A percentile compares a stretch with the other conserved stretches of the same genome.
phyloP scores from a whole-genome alignment of 2,888 invertebrate species.

The Prosopocoilus inquinatus region DNA sequence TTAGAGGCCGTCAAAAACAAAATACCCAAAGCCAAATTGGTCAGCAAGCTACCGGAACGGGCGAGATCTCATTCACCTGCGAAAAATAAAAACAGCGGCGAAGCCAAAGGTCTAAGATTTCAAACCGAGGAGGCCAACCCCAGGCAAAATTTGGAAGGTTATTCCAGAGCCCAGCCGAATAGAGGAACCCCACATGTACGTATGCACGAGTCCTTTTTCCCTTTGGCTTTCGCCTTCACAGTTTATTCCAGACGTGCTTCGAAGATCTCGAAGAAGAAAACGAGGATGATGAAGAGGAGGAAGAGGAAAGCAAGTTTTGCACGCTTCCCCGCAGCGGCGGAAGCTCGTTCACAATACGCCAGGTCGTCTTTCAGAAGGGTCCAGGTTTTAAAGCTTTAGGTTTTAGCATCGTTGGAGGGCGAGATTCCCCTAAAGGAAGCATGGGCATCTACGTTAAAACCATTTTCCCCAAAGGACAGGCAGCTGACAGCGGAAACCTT shows the following conservation, averaged over 20 bases:
- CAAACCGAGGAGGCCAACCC: too few relatives aligned
- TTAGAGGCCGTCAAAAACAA: slow-evolving; percentile 41
- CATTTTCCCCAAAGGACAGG: slow-evolving; percentile 78
- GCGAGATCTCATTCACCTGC: slow-evolving; percentile 48
- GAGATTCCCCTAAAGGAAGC: slow-evolving; percentile 80
- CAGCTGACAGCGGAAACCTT: slow-evolving; percentile 78
- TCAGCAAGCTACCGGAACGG: slow-evolving; percentile 38
- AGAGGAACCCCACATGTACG: too few relatives aligned
- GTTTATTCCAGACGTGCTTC: slow-evolving; percentile 33
- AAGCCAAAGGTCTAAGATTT: too few relatives aligned
- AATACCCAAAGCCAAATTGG: slow-evolving; percentile 46
- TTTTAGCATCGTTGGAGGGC: slow-evolving; percentile 87
- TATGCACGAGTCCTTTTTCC: too few relatives aligned
- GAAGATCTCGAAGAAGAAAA: slow-evolving; percentile 40
- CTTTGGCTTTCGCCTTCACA: too few relatives aligned
- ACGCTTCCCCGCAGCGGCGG: slow-evolving; percentile 64
- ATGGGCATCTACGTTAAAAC: slow-evolving; percentile 86
- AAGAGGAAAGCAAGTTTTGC: slow-evolving; percentile 65
- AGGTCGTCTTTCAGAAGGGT: slow-evolving; percentile 75
- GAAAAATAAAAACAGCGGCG: slow-evolving; percentile 35
- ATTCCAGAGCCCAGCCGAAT: too few relatives aligned
- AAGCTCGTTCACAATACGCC: slow-evolving; percentile 56
- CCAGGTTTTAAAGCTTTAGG: slow-evolving; percentile 80
- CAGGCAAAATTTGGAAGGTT: too few relatives aligned
- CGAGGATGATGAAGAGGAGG: slow-evolving; percentile 53